Percentiles rank a stretch among this genome's conserved stretches.
Conservation (phyloP, 1,140 invertebrate species). For the Orchesella cincta region DNA sequence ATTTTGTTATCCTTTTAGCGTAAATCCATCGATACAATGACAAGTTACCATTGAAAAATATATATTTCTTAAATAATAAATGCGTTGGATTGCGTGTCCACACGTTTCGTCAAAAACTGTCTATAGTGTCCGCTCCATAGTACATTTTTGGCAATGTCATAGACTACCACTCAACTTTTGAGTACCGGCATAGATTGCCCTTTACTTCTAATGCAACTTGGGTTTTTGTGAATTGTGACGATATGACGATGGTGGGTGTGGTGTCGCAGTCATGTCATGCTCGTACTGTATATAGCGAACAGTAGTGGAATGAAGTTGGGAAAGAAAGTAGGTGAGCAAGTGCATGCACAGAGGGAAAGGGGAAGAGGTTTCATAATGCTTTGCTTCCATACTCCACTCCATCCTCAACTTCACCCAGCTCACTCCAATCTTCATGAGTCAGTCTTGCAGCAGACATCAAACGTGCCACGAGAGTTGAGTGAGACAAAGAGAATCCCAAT, state of each 20-base stretch:
- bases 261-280: not conserved
- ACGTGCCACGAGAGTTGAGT: not conserved
- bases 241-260: not conserved
- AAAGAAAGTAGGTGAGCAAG: not conserved
- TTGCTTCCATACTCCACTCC: not conserved
- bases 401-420: not conserved
- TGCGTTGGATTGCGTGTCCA: too few relatives aligned
- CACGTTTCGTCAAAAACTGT: too few relatives aligned
- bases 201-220: not conserved
- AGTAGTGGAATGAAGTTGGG: not conserved
- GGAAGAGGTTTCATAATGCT: not conserved
- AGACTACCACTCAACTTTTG: not conserved
- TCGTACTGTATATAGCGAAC: not conserved
- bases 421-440: not conserved
- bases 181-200: not conserved
- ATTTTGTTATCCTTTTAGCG: too few relatives aligned
- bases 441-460: conserved; percentile 13
- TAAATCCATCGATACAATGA: too few relatives aligned
- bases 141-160: not conserved
- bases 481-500: not conserved
- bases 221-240: not conserved
- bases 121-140: not conserved
- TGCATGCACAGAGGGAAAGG: not conserved
- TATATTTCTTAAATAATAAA: too few relatives aligned
- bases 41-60: too few relatives aligned